These are phyloP conservation scores for Glaucidium brasilianum DNA, from an alignment of 2,113 vertebrate species.

Conservation along the genomic window DNA sequence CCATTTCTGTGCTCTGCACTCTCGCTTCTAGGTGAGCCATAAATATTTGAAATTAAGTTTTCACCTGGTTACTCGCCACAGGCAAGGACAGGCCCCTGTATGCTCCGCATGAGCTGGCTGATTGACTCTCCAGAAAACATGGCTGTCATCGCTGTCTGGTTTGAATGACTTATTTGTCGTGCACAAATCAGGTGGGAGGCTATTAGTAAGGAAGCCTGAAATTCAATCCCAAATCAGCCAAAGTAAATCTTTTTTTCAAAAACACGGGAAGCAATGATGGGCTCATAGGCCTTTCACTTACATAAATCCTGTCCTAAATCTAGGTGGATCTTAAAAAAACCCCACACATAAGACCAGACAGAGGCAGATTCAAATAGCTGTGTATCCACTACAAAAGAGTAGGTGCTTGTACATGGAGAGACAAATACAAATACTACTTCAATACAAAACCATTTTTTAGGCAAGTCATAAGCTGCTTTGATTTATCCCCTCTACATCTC, in stretches of 20 bases:
- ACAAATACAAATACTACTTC: not conserved
- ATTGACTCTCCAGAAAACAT: not conserved
- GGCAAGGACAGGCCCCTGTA: not conserved
- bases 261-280: not conserved
- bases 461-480: not conserved
- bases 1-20: not conserved
- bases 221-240: not conserved
- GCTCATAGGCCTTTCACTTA: not conserved
- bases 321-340: not conserved
- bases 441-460: not conserved
- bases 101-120: not conserved
- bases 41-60: constrained; percentile 55
- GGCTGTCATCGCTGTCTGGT: constrained; percentile 1
- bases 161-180: not conserved
- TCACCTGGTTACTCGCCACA: not conserved
- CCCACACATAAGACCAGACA: not conserved
- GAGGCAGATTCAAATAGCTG: not conserved
- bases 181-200: not conserved
- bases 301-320: not conserved
- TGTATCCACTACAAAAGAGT: not conserved
- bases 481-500: not conserved
- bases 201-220: constrained; percentile 12
- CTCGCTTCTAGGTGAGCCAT: not conserved
- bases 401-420: not conserved
- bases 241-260: not conserved